A percentile compares a stretch with the other conserved stretches of the same genome.
phyloP scores from a whole-genome alignment of 2,888 invertebrate species.

The Agrypnus murinus region DNA sequence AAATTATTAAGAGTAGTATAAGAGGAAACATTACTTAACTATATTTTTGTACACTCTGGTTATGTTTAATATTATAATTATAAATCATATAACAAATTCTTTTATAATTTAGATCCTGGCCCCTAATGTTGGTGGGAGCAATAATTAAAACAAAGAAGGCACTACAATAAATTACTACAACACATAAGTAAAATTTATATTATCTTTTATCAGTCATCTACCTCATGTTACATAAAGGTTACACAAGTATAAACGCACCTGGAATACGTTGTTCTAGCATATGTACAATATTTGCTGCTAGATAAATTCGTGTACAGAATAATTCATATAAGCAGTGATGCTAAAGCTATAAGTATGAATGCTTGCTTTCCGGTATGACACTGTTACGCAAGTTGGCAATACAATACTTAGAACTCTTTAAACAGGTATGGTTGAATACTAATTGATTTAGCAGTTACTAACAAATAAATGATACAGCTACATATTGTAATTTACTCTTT shows the following conservation, averaged over 20 bases:
- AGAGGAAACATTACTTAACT: background rate
- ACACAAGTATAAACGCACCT: slow-evolving; percentile 10
- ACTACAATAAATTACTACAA: no score
- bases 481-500: no score
- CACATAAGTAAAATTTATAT: background rate
- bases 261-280: slow-evolving; percentile 10
- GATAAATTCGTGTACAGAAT: slow-evolving; percentile 19
- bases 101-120: no score
- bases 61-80: no score
- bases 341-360: slow-evolving; percentile 11
- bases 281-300: background rate
- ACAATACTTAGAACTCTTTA: slow-evolving; percentile 4
- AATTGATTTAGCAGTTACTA: slow-evolving; percentile 11
- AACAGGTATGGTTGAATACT: slow-evolving; percentile 6
- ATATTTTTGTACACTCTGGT: background rate
- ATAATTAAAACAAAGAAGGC: no score
- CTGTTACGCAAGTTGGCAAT: slow-evolving; percentile 12
- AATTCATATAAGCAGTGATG: background rate
- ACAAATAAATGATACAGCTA: slow-evolving; percentile 12
- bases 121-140: no score
- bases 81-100: no score
- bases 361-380: slow-evolving; percentile 18
- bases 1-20: background rate
- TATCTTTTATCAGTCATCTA: slow-evolving; percentile 21
- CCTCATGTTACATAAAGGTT: slow-evolving; percentile 8